Evolutionary conservation across 2,888 invertebrate species (phyloP).

Genomic region (Lumbricus terrestris): DNA sequence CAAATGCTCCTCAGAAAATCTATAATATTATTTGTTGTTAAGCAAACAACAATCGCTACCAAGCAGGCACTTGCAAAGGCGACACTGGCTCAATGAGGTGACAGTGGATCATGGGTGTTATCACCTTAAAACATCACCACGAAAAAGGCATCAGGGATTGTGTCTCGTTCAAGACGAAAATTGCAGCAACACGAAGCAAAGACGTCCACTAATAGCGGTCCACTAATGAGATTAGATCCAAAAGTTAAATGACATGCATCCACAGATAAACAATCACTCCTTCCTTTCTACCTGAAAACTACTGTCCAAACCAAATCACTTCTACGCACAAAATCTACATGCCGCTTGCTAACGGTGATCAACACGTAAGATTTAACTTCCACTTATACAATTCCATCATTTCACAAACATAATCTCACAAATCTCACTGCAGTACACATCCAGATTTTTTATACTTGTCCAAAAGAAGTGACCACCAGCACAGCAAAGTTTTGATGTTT

Average conservation of each 20-base stretch:
- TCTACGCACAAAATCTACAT: not conserved
- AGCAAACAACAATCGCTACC: not conserved
- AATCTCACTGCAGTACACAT: not conserved
- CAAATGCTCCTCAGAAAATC: not conserved
- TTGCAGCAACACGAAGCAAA: not conserved
- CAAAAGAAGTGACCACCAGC: not conserved
- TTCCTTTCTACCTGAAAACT: not conserved
- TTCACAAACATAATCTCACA: not conserved
- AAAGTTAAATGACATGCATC: not conserved
- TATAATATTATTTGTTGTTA: not conserved
- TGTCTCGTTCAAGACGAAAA: not conserved
- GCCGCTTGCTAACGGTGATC: not conserved
- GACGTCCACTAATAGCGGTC: too few species aligned
- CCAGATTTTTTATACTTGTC: not conserved
- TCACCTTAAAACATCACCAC: not conserved
- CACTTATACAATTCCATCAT: not conserved
- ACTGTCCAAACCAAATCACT: not conserved
- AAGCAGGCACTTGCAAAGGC: not conserved
- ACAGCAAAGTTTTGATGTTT: not conserved
- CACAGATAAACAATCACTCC: not conserved
- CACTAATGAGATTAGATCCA: not conserved
- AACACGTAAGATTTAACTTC: not conserved
- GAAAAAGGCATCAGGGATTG: not conserved
- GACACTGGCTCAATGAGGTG: not conserved
- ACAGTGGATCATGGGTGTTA: not conserved